phyloP scores from a whole-genome alignment of 2,888 invertebrate genomes.

The Rotaria sp. region DNA sequence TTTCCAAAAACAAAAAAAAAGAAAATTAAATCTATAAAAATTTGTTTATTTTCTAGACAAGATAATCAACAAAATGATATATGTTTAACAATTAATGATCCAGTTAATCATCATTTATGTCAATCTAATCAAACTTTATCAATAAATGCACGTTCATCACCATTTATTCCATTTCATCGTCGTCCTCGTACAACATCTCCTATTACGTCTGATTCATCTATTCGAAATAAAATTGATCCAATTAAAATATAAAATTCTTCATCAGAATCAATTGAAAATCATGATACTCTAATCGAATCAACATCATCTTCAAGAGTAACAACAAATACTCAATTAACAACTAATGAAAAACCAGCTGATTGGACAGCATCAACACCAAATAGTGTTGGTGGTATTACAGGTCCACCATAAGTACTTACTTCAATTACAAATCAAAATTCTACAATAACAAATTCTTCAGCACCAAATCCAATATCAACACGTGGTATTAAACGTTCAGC shows the following conservation, averaged over 20 bases:
- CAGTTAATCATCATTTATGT: background rate
- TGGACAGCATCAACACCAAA: background rate
- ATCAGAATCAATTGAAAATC: background rate
- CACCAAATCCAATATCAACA: background rate
- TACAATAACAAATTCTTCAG: background rate
- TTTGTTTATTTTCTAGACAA: background rate
- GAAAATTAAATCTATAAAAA: too few species aligned
- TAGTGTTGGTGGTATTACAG: background rate
- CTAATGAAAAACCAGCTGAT: background rate
- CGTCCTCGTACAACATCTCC: background rate
- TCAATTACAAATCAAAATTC: background rate
- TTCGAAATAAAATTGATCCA: background rate
- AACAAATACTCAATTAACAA: background rate
- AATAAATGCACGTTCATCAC: background rate
- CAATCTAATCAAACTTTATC: background rate
- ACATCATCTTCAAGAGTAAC: background rate
- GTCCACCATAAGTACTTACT: background rate
- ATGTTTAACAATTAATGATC: background rate
- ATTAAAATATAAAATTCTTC: background rate
- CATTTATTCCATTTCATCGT: slow-evolving; percentile 16
- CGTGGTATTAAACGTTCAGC: background rate
- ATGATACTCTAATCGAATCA: background rate
- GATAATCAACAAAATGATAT: background rate
- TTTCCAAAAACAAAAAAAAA: background rate
- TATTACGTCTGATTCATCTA: background rate